Base-by-base conservation (phyloP, 2,797 vertebrate genomes). In the Clarias platycephalus region DNA sequence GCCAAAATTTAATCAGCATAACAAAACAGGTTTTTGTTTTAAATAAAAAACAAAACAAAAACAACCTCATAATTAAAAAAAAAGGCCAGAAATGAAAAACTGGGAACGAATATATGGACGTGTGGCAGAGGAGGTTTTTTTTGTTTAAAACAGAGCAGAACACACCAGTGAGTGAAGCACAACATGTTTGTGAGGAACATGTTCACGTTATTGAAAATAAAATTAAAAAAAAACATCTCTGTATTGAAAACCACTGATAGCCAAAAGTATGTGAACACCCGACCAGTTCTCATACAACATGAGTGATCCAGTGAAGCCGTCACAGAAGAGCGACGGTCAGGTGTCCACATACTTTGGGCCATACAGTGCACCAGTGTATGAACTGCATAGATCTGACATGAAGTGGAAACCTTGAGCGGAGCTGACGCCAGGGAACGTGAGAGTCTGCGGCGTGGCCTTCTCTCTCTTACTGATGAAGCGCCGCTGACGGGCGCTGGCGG, bases 361-460 rank as follows among this genome's bases (percentile, higher is more conserved):
- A 24, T 34, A 12, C 8, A 60, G 31, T 37, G 20, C 22, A 6
- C 1, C 40, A 26, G 2, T 75, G 28, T 16, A 10, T 34, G 31
- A 40, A 62, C 16, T 4, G 10, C 15, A 34, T 5, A 60, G 58
- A 28, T 26, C 1, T 28, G 20, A 53, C 20, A 1, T 31, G 8
- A 40, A 5, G 22, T 22, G 37, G 20, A 70, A n/a, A 95, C 95
- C 94, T 93, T 91, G 91, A 44, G 91, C 62, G 81, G 91, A 92
- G 24, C 2, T 24, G 82, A 94, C 85, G 60, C 91, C 92, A 66
- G 92, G 89, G 75, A 94, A 89, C 0, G 26, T 37, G 26, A 91
- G 24, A 1, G 5, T 88, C 80, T 89, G 72, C 37, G 86, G 90
- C 82, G 90, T 91, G 40, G 53, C 53, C 20, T 70, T 81, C 20